phyloP scores from a whole-genome alignment of 2,888 invertebrate species.

The Limnephilus rhombicus region DNA sequence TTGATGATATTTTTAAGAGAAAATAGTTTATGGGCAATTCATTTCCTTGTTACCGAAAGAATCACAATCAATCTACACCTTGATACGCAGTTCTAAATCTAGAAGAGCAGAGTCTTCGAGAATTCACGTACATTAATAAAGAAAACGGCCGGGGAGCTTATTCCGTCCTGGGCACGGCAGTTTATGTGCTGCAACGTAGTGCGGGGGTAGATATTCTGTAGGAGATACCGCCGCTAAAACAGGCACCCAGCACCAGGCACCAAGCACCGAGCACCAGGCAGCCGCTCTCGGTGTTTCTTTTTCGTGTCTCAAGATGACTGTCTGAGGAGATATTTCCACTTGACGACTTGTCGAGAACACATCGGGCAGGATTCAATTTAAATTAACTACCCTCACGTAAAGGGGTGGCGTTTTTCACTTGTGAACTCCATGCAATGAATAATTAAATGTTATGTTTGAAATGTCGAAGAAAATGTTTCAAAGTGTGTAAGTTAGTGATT shows the following conservation, averaged over 20 bases:
- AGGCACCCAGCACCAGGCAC: background rate
- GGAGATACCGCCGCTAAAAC: slow-evolving; percentile 19
- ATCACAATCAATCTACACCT: background rate
- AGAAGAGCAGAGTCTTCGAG: background rate
- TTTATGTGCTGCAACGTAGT: background rate
- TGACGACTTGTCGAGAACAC: slow-evolving; percentile 15
- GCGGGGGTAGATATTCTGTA: slow-evolving; percentile 6
- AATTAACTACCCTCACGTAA: slow-evolving; percentile 24
- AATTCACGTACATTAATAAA: background rate
- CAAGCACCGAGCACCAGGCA: background rate
- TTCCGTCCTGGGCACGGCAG: background rate
- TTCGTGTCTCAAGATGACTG: slow-evolving; percentile 46
- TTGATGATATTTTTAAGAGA: too few relatives aligned
- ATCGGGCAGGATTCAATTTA: slow-evolving; percentile 36
- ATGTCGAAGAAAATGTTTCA: too few relatives aligned
- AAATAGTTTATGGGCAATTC: too few relatives aligned
- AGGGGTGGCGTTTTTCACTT: background rate
- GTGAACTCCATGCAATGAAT: background rate
- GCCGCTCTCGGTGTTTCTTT: slow-evolving; percentile 42
- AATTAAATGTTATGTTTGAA: too few relatives aligned
- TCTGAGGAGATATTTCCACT: slow-evolving; percentile 41
- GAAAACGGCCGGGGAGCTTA: background rate
- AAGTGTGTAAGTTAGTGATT: too few relatives aligned
- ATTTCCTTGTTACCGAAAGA: background rate
- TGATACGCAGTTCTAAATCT: background rate